These are phyloP conservation scores for Cylindroiulus punctatus DNA, from an alignment of 2,888 invertebrate species.

Conservation along the genomic window DNA sequence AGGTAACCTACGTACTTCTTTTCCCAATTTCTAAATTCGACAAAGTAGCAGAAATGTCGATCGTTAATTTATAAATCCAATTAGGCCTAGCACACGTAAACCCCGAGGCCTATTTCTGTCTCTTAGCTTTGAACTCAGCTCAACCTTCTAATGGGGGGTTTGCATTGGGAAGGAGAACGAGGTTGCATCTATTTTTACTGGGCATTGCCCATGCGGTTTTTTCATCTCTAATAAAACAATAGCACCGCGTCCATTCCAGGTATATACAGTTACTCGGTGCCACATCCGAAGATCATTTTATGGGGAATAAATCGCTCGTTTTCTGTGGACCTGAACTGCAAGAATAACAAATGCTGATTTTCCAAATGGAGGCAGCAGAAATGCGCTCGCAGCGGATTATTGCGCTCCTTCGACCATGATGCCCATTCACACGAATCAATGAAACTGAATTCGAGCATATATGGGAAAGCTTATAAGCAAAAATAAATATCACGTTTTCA, in stretches of 20 bases:
- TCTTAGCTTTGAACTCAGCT: constrained; percentile 10
- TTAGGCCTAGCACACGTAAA: constrained; percentile 8
- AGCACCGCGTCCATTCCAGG: background rate
- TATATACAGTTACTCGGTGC: background rate
- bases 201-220: background rate
- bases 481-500: constrained; percentile 32
- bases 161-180: background rate
- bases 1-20: background rate
- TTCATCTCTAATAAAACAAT: background rate
- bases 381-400: constrained; percentile 4
- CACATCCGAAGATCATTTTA: too few relatives aligned
- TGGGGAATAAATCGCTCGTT: background rate
- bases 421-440: constrained; percentile 30
- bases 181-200: background rate
- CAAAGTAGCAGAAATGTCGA: constrained; percentile 17
- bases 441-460: constrained; percentile 10
- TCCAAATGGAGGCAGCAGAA: constrained; percentile 1
- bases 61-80: constrained; percentile 48
- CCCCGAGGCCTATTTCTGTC: constrained; percentile 45
- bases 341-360: constrained; percentile 18
- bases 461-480: constrained; percentile 12
- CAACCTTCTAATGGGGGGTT: constrained; percentile 17
- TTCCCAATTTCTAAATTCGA: constrained; percentile 34
- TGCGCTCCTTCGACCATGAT: background rate
- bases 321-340: background rate